These are phyloP conservation scores for Caenorhabditis wallacei DNA, from an alignment of 2,888 invertebrate species.

Conservation along the genomic window DNA sequence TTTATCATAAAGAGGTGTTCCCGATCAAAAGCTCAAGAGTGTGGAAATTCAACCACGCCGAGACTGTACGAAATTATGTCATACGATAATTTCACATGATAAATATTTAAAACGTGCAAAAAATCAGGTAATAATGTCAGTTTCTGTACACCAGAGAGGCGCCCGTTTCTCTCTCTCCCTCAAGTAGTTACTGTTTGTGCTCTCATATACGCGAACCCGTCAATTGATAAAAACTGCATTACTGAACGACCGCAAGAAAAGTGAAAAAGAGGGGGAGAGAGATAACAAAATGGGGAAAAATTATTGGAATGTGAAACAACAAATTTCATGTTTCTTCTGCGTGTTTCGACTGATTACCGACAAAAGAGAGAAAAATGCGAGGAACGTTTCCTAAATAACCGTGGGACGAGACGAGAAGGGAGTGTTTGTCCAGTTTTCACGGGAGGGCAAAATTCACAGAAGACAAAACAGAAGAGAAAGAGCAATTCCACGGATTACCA, in stretches of 20 bases:
- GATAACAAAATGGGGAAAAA: not conserved
- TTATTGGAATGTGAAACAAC: slow-evolving; percentile 33
- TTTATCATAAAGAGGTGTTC: not conserved
- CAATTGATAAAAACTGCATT: slow-evolving; percentile 32
- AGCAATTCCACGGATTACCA: slow-evolving; percentile 45
- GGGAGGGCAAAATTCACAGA: not conserved
- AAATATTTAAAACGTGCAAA: slow-evolving; percentile 39
- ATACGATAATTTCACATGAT: slow-evolving; percentile 37
- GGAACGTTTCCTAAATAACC: slow-evolving; percentile 20
- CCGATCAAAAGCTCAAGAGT: not conserved
- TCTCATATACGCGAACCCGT: slow-evolving; percentile 20
- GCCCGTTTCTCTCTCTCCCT: slow-evolving; percentile 14
- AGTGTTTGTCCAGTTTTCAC: slow-evolving; percentile 52
- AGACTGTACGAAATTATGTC: slow-evolving; percentile 11
- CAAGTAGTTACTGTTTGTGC: slow-evolving; percentile 47
- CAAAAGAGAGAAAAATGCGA: slow-evolving; percentile 10
- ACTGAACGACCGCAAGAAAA: slow-evolving; percentile 14
- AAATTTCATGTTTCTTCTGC: not conserved
- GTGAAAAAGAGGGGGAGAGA: no score
- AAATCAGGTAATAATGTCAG: slow-evolving; percentile 7
- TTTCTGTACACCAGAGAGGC: slow-evolving; percentile 28
- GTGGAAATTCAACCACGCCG: not conserved
- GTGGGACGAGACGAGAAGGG: slow-evolving; percentile 23
- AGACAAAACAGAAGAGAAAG: slow-evolving; percentile 22
- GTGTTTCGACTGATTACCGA: slow-evolving; percentile 16